These are phyloP conservation scores for Papilio protenor DNA, from an alignment of 2,888 invertebrate species.

Conservation along the genomic window DNA sequence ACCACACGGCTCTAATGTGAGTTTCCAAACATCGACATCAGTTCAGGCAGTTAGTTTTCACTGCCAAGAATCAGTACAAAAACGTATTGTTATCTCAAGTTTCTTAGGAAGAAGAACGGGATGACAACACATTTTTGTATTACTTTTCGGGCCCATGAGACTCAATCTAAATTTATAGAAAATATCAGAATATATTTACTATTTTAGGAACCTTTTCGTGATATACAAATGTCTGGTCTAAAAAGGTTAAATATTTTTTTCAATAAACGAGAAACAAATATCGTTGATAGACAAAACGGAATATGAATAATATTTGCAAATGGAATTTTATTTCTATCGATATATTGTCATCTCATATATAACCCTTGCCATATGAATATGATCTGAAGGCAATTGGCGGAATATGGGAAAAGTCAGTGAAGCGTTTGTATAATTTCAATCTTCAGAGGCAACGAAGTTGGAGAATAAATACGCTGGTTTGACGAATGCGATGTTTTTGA, in stretches of 20 bases:
- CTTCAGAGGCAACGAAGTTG: constrained; percentile 26
- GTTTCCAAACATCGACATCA: background rate
- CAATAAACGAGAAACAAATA: constrained; percentile 12
- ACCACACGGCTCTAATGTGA: constrained; percentile 3
- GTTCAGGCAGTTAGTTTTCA: background rate
- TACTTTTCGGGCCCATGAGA: background rate
- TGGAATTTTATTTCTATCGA: constrained; percentile 16
- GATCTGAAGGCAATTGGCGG: constrained; percentile 40
- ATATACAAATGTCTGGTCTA: background rate
- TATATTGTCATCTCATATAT: constrained; percentile 29
- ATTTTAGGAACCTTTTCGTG: background rate
- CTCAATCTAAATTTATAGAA: too few species aligned
- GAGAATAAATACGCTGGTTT: constrained; percentile 28
- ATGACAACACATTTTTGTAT: background rate
- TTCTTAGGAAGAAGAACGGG: background rate
- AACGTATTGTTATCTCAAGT: background rate
- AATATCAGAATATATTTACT: background rate
- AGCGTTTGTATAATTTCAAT: constrained; percentile 39
- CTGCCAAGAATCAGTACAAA: background rate
- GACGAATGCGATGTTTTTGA: background rate
- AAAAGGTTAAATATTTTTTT: background rate
- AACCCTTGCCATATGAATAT: constrained; percentile 35
- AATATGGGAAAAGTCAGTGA: constrained; percentile 37
- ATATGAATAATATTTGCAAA: constrained; percentile 19
- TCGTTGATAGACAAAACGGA: constrained; percentile 7